Conservation (phyloP, 2,113 vertebrate species). For the Dryoscopus gambensis region DNA sequence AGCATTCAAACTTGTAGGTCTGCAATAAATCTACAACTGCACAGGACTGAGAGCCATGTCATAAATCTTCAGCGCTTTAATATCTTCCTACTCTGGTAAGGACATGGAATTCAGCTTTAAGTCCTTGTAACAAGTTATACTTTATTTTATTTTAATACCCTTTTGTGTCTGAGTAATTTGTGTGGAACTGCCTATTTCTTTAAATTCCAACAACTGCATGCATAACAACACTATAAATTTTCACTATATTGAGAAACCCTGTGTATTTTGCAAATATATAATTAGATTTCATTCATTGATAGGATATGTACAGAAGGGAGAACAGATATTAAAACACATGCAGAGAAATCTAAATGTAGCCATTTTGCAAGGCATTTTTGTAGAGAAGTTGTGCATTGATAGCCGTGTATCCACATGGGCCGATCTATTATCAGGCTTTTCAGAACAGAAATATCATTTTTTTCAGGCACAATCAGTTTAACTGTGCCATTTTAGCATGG, state of each 20-base stretch:
- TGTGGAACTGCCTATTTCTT: neutral
- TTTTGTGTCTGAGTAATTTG: conserved; percentile 39
- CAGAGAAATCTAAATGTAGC: neutral
- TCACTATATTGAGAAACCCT: neutral
- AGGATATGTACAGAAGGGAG: neutral
- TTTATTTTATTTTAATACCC: conserved; percentile 8
- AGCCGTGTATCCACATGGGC: neutral
- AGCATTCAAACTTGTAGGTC: neutral
- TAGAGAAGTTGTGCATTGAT: neutral
- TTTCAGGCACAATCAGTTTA: neutral
- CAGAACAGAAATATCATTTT: neutral
- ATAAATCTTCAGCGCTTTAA: conserved; percentile 6
- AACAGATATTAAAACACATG: neutral
- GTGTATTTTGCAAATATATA: neutral
- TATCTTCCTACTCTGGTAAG: neutral
- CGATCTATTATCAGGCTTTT: neutral
- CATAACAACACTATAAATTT: neutral
- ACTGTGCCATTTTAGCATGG: neutral
- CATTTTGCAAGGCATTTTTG: neutral
- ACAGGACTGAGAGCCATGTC: neutral
- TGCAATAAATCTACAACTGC: neutral
- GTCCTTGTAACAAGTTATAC: conserved; percentile 21
- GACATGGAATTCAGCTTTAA: conserved; percentile 41
- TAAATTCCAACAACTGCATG: neutral
- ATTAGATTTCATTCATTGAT: neutral